Base-by-base conservation (phyloP, 2,113 vertebrate species). In the Pterophyllum scalare region DNA sequence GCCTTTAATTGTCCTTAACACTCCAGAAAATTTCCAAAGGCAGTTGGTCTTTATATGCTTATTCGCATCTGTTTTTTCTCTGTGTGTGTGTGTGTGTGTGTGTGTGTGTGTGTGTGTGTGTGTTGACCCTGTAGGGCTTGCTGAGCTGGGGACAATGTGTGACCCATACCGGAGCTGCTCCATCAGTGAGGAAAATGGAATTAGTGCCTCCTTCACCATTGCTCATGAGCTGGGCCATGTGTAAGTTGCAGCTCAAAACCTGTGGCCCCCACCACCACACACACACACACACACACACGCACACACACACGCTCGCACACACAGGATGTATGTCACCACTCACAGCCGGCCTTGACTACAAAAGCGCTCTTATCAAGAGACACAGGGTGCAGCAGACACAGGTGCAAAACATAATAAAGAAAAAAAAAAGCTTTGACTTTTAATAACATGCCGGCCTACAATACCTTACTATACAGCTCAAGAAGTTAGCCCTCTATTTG, bases 161-260 rank as follows among this genome's bases (percentile, higher is more conserved):
- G 98, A 99, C 83, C 97, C 95, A 4, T 94, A 96, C 40, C 96
- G 98, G 81, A 99, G 98, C 94, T 99, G 98, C 94, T 99, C 98
- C 85, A 96, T 99, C 94, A 99, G 97, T 6, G 98, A 99, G 91
- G 98, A 99, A 92, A 99, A 99, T 59, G 98, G 98, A 87, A 95
- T 99, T 83, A 99, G 97, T 79, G 96, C 98, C 28, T 97, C 98
- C 87, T 99, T 99, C 90, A 99, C 98, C 86, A 97, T 99, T 77
- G 97, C 98, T 17, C 98, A 99, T 81, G 98, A 99, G 88, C 95
- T 99, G 82, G 98, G 98, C 64, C 98, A 99, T 40, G 97, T 99
- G 98, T 99, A 96, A 98, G 98, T 99, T 79, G 54, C 54, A 24
- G 70, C 77, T 61, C 33, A 64, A 43, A 72, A 40, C 35, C 38